These are phyloP conservation scores for Brotula barbata DNA, from an alignment of 2,797 vertebrate species.

Conservation along the genomic window DNA sequence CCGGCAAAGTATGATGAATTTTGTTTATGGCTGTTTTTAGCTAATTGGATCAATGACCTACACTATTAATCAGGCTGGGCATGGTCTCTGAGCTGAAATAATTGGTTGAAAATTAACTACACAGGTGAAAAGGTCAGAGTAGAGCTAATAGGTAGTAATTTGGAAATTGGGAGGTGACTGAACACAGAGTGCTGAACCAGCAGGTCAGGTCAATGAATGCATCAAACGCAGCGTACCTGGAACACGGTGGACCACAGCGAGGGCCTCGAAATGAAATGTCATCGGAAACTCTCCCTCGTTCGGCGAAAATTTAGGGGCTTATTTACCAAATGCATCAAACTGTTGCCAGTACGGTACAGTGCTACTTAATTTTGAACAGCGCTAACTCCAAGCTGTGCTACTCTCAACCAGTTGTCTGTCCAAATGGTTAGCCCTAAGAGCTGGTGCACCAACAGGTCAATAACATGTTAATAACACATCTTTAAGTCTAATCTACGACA, in stretches of 20 bases:
- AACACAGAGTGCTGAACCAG: neutral
- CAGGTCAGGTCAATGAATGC: neutral
- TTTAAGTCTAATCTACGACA: no score
- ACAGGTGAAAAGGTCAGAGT: neutral
- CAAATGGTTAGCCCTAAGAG: no score
- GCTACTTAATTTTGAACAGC: no score
- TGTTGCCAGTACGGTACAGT: no score
- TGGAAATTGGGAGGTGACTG: neutral
- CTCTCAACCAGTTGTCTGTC: no score
- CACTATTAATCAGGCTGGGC: neutral
- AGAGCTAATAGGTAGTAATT: neutral
- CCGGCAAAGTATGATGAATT: neutral
- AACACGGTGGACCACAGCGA: neutral
- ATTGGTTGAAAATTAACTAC: neutral
- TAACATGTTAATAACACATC: no score
- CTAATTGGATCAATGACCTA: neutral
- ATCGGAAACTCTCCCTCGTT: no score
- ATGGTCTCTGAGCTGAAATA: neutral
- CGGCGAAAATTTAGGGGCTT: no score
- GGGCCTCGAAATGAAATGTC: neutral
- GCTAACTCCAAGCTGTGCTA: no score
- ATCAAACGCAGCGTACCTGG: neutral
- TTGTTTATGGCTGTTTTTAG: slow-evolving; percentile 7
- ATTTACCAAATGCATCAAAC: no score
- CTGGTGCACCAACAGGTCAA: no score